These are phyloP conservation scores for Percopsis omiscomaycus DNA, from an alignment of 2,797 vertebrate genomes.

Conservation along the genomic window DNA sequence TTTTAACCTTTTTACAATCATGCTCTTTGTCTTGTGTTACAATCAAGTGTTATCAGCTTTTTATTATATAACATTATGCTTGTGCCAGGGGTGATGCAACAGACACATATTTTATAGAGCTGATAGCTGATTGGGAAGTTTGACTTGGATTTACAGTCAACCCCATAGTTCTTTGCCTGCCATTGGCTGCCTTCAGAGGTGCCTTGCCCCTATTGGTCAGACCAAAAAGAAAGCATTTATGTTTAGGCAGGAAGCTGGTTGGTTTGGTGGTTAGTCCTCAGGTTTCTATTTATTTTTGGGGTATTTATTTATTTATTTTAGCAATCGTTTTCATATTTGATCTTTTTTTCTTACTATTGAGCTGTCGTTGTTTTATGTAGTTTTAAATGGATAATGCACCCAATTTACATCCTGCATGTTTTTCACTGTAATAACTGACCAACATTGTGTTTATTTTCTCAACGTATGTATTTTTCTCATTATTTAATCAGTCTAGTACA, in stretches of 20 bases:
- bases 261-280: slow-evolving; percentile 72
- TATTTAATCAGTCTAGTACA: slow-evolving; percentile 13
- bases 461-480: slow-evolving; percentile 13
- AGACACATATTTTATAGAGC: slow-evolving; percentile 43
- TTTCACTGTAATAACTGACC: slow-evolving; percentile 51
- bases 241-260: slow-evolving; percentile 32
- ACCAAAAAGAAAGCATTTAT: slow-evolving; percentile 40
- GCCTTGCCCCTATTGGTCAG: slow-evolving; percentile 55
- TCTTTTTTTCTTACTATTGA: slow-evolving; percentile 15
- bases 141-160: slow-evolving; percentile 19
- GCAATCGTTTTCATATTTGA: slow-evolving; percentile 52
- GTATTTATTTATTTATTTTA: slow-evolving; percentile 78
- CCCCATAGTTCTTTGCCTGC: slow-evolving; percentile 46
- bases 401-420: slow-evolving; percentile 51
- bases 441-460: slow-evolving; percentile 47
- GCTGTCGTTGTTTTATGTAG: slow-evolving; percentile 51
- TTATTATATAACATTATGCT: slow-evolving; percentile 46
- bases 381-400: slow-evolving; percentile 57
- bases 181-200: slow-evolving; percentile 58
- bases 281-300: slow-evolving; percentile 75
- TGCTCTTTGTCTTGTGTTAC: slow-evolving; percentile 38
- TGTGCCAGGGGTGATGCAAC: slow-evolving; percentile 43
- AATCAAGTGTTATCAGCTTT: slow-evolving; percentile 45
- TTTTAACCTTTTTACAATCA: slow-evolving; percentile 34
- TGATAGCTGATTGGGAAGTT: slow-evolving; percentile 39